phyloP scores from a whole-genome alignment of 2,113 vertebrate species.

The Pampusana beccarii region DNA sequence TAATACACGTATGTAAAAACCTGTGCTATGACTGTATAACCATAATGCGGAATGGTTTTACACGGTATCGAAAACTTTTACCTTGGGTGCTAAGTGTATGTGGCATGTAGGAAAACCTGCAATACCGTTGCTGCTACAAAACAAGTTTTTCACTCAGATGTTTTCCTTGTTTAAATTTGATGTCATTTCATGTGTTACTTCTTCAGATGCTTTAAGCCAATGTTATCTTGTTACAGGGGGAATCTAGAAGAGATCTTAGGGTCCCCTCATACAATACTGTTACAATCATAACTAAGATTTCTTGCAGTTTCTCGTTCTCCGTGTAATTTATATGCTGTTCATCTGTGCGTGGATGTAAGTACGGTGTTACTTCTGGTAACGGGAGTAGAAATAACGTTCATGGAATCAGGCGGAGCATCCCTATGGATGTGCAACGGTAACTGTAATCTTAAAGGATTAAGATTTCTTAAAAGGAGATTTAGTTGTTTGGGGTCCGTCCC shows the following conservation, averaged over 20 bases:
- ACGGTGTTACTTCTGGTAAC: background rate
- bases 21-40: rapidly evolving
- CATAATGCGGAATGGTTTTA: background rate
- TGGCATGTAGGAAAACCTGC: background rate
- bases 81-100: rapidly evolving
- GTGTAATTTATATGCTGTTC: background rate
- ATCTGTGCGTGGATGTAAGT: background rate
- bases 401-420: background rate
- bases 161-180: background rate
- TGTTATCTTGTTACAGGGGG: background rate
- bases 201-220: background rate
- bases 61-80: background rate
- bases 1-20: rapidly evolving
- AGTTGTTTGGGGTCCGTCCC: background rate
- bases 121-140: background rate
- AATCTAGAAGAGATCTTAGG: background rate
- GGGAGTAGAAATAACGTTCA: background rate
- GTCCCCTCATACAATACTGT: background rate
- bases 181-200: background rate
- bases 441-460: background rate
- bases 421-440: background rate
- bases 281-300: background rate
- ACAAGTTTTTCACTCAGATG: background rate
- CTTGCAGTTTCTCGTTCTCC: background rate
- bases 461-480: background rate